Base-by-base conservation (phyloP, 1,140 invertebrate genomes). In the Platyura marginata region DNA sequence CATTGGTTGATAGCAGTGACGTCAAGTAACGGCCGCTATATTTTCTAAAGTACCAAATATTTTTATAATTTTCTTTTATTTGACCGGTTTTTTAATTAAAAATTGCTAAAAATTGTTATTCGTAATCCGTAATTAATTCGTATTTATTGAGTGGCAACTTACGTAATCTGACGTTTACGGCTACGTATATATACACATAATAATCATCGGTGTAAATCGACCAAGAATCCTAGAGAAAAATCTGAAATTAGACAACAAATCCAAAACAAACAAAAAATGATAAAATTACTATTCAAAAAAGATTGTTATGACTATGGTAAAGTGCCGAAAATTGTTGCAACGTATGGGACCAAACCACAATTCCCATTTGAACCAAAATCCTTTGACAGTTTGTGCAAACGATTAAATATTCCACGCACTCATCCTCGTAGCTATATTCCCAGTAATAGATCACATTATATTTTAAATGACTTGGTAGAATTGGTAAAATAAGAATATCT, bases 391-490 rank as follows among this genome's bases (percentile, higher is more conserved):
- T 66, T 86, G 25, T 64, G 64, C 8, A 69, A 69, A 45, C 55
- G 64, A 16, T 60, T 82, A 13, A 72, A 74, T 50, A 53, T 77
- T 22, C 65, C 75, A 45, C 70, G 78, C 57, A 79, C 69, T 36
- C 75, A 82, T 44, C 71, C 79, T 53, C 61, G 92, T 19, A 78
- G 79, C 1, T 69, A 80, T 47, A 69, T 85, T 29, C 74, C 76
- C 48, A 88, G 87, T 8, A 70, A 75, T 48, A 76, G 77, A 53
- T 84, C 81, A 55, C 94, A 94, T 56, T 77, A 75, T 51, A 66
- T 88, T 29, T 57, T 81, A 44, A 80, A 77, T 22, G 74, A 80
- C 46, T 58, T 93, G 44, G 87, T 86, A 13, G 71, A 79, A 53
- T 51, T 95, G 40, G 86, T 42, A 21, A 34, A 21, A 10, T 33